A percentile compares a stretch with the other conserved stretches of the same genome.
Evolutionary conservation across 2,113 vertebrate species (phyloP).

Genomic region (Gobiocypris rarus): DNA sequence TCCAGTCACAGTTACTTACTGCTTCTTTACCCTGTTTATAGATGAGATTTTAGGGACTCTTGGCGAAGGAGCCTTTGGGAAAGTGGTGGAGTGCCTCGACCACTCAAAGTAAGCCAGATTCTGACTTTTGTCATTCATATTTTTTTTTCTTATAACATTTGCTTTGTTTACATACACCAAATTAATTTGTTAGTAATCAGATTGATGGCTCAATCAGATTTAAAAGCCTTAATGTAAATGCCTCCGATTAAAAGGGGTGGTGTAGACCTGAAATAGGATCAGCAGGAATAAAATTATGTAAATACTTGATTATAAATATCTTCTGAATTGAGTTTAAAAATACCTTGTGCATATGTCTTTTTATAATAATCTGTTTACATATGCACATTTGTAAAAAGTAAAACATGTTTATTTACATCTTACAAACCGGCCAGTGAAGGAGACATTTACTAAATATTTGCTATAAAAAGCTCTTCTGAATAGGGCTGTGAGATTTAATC

Average conservation of each 20-base stretch:
- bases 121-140: background rate
- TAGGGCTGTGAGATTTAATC: no score
- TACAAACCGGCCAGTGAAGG: background rate
- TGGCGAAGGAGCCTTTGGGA: conserved; percentile 98
- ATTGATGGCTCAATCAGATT: no score
- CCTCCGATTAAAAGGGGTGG: no score
- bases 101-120: conserved; percentile 75
- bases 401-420: background rate
- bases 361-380: background rate
- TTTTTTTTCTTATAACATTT: background rate
- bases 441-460: background rate
- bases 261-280: no score
- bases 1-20: conserved; percentile 36
- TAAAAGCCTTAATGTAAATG: no score
- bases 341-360: background rate
- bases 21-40: conserved; percentile 71
- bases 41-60: conserved; percentile 94
- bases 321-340: background rate
- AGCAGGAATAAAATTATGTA: no score
- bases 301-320: no score
- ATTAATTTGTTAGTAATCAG: background rate
- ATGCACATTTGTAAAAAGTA: no score
- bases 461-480: background rate
- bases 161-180: background rate
- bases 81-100: conserved; percentile 96